Evolutionary conservation across 2,888 invertebrate genomes (phyloP), one percentile per base, ranked within the genome.

Genomic region (Drosophila robusta): DNA sequence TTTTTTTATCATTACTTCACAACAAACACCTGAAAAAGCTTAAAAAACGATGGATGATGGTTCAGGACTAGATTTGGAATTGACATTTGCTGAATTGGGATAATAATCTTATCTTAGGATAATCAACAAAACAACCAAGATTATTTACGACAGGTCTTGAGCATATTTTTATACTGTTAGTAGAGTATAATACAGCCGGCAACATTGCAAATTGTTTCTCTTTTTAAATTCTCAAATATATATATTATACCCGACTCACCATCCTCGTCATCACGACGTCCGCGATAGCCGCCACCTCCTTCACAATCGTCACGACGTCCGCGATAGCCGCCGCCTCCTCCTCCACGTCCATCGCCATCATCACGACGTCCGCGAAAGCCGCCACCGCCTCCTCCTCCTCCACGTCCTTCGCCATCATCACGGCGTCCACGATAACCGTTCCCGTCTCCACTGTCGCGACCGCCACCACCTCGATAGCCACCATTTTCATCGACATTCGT

Each of bases 401-500:
- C 61, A 6, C 57, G 50, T 4, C 34, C 55, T 6, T 12, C 14
- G 0, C 32, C 57, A 8, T 41, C 18, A 22, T 26, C 49, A 6
- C 50, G 62, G 0, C 88, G 91, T 3, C 91, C 91, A 6, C 90
- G 42, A 91, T 54, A 36, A 12, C 52, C 32, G 18, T 12, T 22
- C 1, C 42, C 44, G 11, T 70, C 70, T 0, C 51, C 77, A 42
- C 68, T 29, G 11, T 3, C 29, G 14, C 11, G 14, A 46, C 26
- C 29, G 11, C 14, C 11, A n/a, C 14, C 24, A 26, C 26, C 26
- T 8, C 34, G 34, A 34, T 34, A 34, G 6, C 12, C 34, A 1
- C 34, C 34, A 34, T 34, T 34, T 11, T 12, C 12, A 4, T 32
- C 9, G 4, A 2, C 9, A 9, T 34, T 12, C 4, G 4, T 12